Base-by-base conservation (phyloP, 2,113 vertebrate genomes). In the Morone chrysops region DNA sequence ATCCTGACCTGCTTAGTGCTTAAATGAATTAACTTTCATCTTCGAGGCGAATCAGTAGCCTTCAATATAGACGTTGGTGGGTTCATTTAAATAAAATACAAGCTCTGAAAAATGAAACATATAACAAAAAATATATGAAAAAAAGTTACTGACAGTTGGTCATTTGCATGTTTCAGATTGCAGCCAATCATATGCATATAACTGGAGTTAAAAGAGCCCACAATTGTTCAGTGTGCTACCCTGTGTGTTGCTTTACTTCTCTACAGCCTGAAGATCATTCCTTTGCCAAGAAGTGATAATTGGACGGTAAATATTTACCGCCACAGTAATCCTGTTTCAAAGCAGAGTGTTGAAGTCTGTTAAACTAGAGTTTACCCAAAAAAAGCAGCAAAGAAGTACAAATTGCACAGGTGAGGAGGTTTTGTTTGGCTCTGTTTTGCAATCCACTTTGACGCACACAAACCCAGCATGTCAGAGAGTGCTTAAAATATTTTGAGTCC, bases 401-500 rank as follows among this genome's bases (percentile, higher is more conserved):
- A 41, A 31, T 72, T 67, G 43, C 0, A 0, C 14, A 75, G 57
- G 53, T 75, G 31, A 78, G 31, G 54, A 22, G 5, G 43, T 63
- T 77, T 45, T 51, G 5, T 70, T n/a, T 60, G 62, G 25, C 20
- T 9, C 11, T n/a, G 3, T 85, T 87, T 83, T 53, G 53, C 68
- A 65, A 78, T 70, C 36, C 20, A 1, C 14, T 40, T 36, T 48
- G 53, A 63, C 63, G 36, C 79, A 83, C 8, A 25, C 8, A 6
- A 8, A 20, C 48, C 2, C 68, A 17, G 70, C 83, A 14, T 86
- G 88, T 87, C 78, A 47, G 80, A 71, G 82, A 73, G 81, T 54
- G 83, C 72, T 71, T 83, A 11, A 75, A 83, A 91, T 91, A 89
- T 75, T 88, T 93, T 2, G 74, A 79, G 84, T 71, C 70, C 4